These are phyloP conservation scores for Cephus spinipes DNA, from an alignment of 2,888 invertebrate species.

Conservation along the genomic window DNA sequence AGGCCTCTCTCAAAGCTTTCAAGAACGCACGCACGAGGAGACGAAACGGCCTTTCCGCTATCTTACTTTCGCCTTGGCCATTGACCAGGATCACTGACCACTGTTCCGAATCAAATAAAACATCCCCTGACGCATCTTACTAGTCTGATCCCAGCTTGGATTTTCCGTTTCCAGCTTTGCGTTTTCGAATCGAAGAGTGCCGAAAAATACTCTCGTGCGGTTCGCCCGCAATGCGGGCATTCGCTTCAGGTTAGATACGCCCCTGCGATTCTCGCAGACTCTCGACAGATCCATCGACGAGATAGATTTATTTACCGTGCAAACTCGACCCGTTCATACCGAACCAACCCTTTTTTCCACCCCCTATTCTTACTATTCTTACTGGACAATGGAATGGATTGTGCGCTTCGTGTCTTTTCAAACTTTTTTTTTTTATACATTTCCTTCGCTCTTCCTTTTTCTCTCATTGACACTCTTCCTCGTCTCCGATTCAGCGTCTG, in stretches of 20 bases:
- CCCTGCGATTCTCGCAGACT: constrained; percentile 26
- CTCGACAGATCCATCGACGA: constrained; percentile 20
- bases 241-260: constrained; percentile 26
- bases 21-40: too few species aligned
- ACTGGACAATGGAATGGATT: background rate
- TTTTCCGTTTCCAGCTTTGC: background rate
- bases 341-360: background rate
- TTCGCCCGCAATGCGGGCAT: constrained; percentile 32
- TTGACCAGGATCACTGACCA: background rate
- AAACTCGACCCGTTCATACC: background rate
- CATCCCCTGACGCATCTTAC: background rate
- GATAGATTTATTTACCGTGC: constrained; percentile 32
- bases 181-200: too few species aligned
- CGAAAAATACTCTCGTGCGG: background rate
- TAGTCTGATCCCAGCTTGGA: background rate
- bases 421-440: background rate
- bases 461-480: too few species aligned
- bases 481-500: too few species aligned
- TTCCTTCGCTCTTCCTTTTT: background rate
- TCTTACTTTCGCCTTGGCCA: background rate
- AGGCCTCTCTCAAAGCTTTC: background rate
- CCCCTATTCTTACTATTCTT: background rate
- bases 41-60: background rate
- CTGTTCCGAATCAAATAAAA: background rate
- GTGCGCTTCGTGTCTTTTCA: background rate